These are phyloP conservation scores for Spodoptera littoralis DNA, from an alignment of 2,888 invertebrate genomes.

Conservation along the genomic window DNA sequence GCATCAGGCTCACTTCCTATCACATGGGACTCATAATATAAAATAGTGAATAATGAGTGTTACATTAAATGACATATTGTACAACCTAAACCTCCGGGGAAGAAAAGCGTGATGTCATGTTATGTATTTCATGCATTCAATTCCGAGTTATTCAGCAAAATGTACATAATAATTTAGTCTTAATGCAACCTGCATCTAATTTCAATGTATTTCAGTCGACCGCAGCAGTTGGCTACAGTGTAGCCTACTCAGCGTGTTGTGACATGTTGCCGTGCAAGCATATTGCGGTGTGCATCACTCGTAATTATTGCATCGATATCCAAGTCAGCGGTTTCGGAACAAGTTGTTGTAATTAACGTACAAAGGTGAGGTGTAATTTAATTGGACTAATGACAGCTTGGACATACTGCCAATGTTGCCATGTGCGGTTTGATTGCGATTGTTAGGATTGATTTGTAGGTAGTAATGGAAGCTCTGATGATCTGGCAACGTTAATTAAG, in stretches of 20 bases:
- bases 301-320: conserved; percentile 52
- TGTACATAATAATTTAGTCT: conserved; percentile 17
- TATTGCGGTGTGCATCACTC: conserved; percentile 36
- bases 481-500: no score
- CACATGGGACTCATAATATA: no score
- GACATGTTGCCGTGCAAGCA: conserved; percentile 37
- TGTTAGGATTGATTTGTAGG: background rate
- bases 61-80: no score
- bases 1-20: no score
- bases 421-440: background rate
- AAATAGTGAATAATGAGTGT: no score
- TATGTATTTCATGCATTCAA: no score
- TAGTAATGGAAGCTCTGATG: no score
- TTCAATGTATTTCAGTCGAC: background rate
- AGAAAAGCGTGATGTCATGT: no score
- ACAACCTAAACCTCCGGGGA: no score
- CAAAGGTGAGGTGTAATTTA: conserved; percentile 3
- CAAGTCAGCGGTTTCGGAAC: conserved; percentile 41
- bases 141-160: background rate
- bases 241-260: conserved; percentile 27
- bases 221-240: conserved; percentile 23
- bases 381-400: background rate
- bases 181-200: conserved; percentile 8
- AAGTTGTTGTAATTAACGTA: conserved; percentile 22
- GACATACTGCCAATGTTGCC: background rate